Conservation (phyloP, 2,888 invertebrate genomes). For the Cyclophora albipunctata region DNA sequence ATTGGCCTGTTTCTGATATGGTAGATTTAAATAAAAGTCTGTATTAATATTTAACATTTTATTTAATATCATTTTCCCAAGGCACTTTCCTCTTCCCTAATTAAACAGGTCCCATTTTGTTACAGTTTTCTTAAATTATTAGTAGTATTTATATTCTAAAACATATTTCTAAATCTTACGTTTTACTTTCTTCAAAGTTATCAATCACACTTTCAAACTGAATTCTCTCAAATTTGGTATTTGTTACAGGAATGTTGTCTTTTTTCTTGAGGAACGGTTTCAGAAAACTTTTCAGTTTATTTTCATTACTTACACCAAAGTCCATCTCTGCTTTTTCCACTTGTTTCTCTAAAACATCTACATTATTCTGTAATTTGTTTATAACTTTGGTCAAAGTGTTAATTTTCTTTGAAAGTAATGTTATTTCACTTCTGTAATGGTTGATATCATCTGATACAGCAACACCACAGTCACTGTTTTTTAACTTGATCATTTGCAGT, state of each 20-base stretch:
- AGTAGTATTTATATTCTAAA: background rate
- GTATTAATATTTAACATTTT: background rate
- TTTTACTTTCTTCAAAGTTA: conserved; percentile 41
- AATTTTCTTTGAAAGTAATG: conserved; percentile 70
- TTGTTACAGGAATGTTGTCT: conserved; percentile 29
- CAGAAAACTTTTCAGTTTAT: conserved; percentile 74
- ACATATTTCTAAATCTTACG: conserved; percentile 8
- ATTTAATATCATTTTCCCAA: conserved; percentile 8
- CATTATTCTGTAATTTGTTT: conserved; percentile 59
- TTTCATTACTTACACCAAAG: conserved; percentile 73
- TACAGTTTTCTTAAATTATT: background rate
- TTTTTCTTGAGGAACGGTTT: conserved; percentile 74
- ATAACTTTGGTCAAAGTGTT: conserved; percentile 71
- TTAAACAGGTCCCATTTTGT: background rate
- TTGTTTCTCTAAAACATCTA: conserved; percentile 74
- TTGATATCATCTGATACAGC: conserved; percentile 72
- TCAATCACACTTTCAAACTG: conserved; percentile 39
- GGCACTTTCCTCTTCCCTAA: conserved; percentile 16
- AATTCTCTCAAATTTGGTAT: conserved; percentile 16
- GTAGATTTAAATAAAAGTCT: too few relatives aligned
- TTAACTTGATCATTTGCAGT: conserved; percentile 71
- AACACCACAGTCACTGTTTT: conserved; percentile 58
- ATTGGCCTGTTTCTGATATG: too few relatives aligned
- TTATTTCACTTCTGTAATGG: conserved; percentile 69
- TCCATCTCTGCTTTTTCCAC: conserved; percentile 77